Base-by-base conservation (phyloP, 2,113 vertebrate genomes). In the Spheniscus mendiculus region DNA sequence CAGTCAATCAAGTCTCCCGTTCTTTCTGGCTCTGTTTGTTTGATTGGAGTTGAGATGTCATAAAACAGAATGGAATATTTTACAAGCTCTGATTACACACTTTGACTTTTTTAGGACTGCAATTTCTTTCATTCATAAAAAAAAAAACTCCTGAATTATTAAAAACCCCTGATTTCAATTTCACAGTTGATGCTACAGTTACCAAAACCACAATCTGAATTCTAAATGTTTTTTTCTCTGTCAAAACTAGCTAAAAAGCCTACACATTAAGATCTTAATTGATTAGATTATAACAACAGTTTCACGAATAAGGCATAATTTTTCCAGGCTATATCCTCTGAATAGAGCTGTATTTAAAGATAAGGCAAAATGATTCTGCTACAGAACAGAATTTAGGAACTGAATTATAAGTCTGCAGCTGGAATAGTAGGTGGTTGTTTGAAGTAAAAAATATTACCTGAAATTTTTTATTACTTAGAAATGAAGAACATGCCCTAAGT, bases 11-110 rank as follows among this genome's bases (percentile, higher is more conserved):
- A 83, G n/a, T 86, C 85, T 94, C 42, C 2, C 3, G 20, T 44
- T 95, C 82, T 94, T 83, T 86, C 87, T 91, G 67, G 20, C 81
- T 89, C 87, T 96, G 79, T 96, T 97, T 96, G 82, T 94, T 97
- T 96, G 91, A 94, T 90, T 95, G 78, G 93, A 96, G 73, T 80
- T 80, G 91, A 97, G 93, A 93, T 97, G 84, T 97, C 96, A 93
- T 94, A 93, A 96, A 97, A 83, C 87, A 94, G 94, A 97, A 94
- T 80, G 63, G 90, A 96, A 95, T 94, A 93, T 97, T 96, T 97
- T 97, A 90, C 85, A 85, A 78, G 62, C 81, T 85, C 94, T 93
- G 78, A 97, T 95, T 96, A 85, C 66, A 93, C 12, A n/a, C 26
- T 82, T 94, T 91, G 74, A 88, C 74, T 83, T 93, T 92, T 96